Evolutionary conservation across 1,140 invertebrate species (phyloP), one percentile per base, ranked within the genome.

Genomic region (Maniola jurtina): DNA sequence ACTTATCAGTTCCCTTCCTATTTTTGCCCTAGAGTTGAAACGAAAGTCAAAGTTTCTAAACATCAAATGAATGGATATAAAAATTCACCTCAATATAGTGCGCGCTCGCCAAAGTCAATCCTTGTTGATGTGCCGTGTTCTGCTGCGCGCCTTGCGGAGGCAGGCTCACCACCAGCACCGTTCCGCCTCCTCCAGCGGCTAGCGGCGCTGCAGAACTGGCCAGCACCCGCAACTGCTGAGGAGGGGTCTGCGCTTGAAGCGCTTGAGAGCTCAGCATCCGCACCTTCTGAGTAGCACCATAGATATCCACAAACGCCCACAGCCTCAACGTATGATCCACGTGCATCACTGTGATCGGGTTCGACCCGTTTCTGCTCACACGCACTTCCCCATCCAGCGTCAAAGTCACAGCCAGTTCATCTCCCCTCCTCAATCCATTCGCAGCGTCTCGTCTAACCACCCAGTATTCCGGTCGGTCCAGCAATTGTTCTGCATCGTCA

Each of bases 391-490:
- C 97, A 70, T 93, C 94, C 64, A 93, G 90, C 0, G 96, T 96
- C 10, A 99, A 92, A 66, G 94, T 96, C 79, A 99, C 97, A n/a
- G 95, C 94, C 6, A 99, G 93, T 86, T 98, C 97, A 85, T 99
- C 98, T 0, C 97, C 97, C 33, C 95, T 93, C 67, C 96, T 93
- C 0, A 97, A 94, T 42, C 93, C 94, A 35, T 95, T 94, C 0
- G 96, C 97, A 2, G 99, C 96, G 82, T 99, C 97, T 76, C 98
- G 96, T 72, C 96, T 96, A 0, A 99, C 96, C 1, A 99, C 97
- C 98, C 98, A 99, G 84, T 99, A 99, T 79, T 99, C 98, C 0
- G 95, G 96, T n/a, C 98, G 92, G 84, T 99, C 98, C 3, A 99
- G 86, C 0, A 99, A 91, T 33, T 96, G 93, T 77, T 99, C 97